Conservation (phyloP, 2,797 vertebrate genomes). For the Lagodon rhomboides region DNA sequence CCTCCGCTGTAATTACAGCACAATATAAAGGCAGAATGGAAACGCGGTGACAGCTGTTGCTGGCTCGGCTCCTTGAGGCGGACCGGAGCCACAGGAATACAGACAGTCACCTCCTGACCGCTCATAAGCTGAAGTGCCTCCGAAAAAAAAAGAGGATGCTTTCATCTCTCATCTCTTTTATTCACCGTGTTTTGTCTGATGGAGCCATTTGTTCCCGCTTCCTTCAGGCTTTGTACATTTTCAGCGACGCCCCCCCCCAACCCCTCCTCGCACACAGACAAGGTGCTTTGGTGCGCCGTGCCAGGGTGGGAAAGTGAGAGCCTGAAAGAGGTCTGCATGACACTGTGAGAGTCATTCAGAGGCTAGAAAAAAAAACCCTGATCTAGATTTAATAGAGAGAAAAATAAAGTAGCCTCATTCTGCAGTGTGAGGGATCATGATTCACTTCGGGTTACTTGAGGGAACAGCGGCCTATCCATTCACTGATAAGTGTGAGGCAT, state of each 20-base stretch:
- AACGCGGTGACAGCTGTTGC: slow-evolving; percentile 69
- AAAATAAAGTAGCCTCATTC: slow-evolving; percentile 68
- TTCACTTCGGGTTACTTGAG: slow-evolving; percentile 63
- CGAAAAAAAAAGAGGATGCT: slow-evolving; percentile 32
- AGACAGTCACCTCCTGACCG: slow-evolving; percentile 71
- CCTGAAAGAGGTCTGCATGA: slow-evolving; percentile 59
- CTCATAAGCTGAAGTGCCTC: slow-evolving; percentile 73
- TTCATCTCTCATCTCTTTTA: slow-evolving; percentile 72
- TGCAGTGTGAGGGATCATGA: slow-evolving; percentile 59
- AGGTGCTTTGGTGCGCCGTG: slow-evolving; percentile 46
- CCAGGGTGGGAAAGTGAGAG: slow-evolving; percentile 60
- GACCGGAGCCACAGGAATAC: slow-evolving; percentile 41
- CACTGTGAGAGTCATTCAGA: slow-evolving; percentile 58
- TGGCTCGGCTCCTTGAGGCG: slow-evolving; percentile 64
- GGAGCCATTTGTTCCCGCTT: slow-evolving; percentile 70
- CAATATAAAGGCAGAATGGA: slow-evolving; percentile 70
- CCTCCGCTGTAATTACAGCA: slow-evolving; percentile 78
- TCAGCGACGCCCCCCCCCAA: slow-evolving; percentile 12
- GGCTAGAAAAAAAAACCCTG: slow-evolving; percentile 53
- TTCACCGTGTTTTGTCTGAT: slow-evolving; percentile 73
- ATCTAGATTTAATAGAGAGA: slow-evolving; percentile 65
- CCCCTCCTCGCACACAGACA: background rate
- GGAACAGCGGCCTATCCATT: slow-evolving; percentile 60
- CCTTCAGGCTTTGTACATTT: slow-evolving; percentile 63
- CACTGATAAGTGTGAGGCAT: slow-evolving; percentile 64